Evolutionary conservation across 1,140 invertebrate genomes (phyloP), one percentile per base, ranked within the genome.

Genomic region (Cotesia glomerata): DNA sequence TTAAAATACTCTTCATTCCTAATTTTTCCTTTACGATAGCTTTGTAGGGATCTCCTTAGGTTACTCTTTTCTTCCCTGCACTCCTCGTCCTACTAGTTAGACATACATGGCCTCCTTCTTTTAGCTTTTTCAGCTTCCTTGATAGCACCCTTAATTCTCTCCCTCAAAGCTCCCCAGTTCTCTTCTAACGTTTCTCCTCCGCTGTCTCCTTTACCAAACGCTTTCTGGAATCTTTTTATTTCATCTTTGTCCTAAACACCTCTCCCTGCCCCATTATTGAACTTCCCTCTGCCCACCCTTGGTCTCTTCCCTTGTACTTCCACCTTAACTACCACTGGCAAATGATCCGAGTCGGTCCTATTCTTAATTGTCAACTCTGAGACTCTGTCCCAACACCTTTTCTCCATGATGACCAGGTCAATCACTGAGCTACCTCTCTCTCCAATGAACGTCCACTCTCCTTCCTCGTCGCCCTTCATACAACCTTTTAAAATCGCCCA

Each of bases 81-180:
- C 7, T 67, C 51, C 3, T 72, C 51, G 9, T 72, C 63, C 49
- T 18, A 65, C 64, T 52, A 69, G 1, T 56, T 36, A 16, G 7
- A 36, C 56, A 13, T 13, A 26, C n/a, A n/a, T n/a, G n/a, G n/a
- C n/a, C n/a, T n/a, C n/a, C 34, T 51, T 32, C 58, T 51, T 35
- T 52, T 34, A 49, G n/a, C n/a, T n/a, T n/a, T n/a, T n/a, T n/a
- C n/a, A n/a, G n/a, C n/a, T n/a, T n/a, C n/a, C n/a, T n/a, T n/a
- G n/a, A n/a, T n/a, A n/a, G n/a, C n/a, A n/a, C n/a, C n/a, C n/a
- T n/a, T n/a, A n/a, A n/a, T n/a, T n/a, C n/a, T n/a, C n/a, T n/a
- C n/a, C n/a, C n/a, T n/a, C n/a, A n/a, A n/a, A n/a, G n/a, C n/a
- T n/a, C n/a, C n/a, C n/a, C 9, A 26, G 13, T 16, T 36, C 54